phyloP scores from a whole-genome alignment of 1,140 invertebrate species.

The Drosophila melanogaster region Release_6_plus_ISO1_MT NT_033779.5:4088001-4088500 shows the following conservation, averaged over 20 bases:
- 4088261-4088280: background rate
- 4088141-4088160: slow-evolving; percentile 49
- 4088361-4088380: too few species aligned
- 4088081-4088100: slow-evolving; percentile 33
- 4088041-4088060: slow-evolving; percentile 12
- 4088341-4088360: background rate
- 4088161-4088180: slow-evolving; percentile 13
- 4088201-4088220: slow-evolving; percentile 20
- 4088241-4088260: slow-evolving; percentile 26
- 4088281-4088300: slow-evolving; percentile 15
- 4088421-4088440: too few species aligned
- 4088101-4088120: slow-evolving; percentile 64
- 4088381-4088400: too few species aligned
- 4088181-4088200: slow-evolving; percentile 17
- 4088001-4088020: slow-evolving; percentile 4
- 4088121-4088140: slow-evolving; percentile 72
- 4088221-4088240: slow-evolving; percentile 52
- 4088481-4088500: background rate
- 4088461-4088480: too few species aligned
- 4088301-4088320: background rate
- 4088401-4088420: too few species aligned
- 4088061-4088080: slow-evolving; percentile 1
- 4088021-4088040: slow-evolving; percentile 28
- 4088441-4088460: too few species aligned
- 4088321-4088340: background rate